Conservation (phyloP, 2,888 invertebrate species). For the Apoderus coryli region DNA sequence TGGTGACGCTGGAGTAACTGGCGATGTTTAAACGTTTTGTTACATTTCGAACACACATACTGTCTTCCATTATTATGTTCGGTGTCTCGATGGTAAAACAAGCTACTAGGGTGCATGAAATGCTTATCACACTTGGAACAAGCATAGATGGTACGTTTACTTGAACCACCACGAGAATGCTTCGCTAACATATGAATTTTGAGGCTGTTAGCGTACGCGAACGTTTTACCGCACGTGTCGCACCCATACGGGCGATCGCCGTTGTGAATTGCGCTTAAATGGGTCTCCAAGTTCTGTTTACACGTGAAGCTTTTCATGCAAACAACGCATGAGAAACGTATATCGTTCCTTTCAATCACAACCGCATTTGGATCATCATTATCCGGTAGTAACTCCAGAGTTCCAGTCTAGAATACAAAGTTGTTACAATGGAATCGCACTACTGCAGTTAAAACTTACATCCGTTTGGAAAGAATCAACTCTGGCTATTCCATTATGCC, state of each 20-base stretch:
- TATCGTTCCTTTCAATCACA: too few relatives aligned
- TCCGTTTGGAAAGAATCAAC: slow-evolving; percentile 23
- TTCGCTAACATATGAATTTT: slow-evolving; percentile 39
- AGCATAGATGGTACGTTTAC: slow-evolving; percentile 32
- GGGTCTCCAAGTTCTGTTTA: slow-evolving; percentile 44
- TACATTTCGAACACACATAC: slow-evolving; percentile 55
- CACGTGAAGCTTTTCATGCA: slow-evolving; percentile 46
- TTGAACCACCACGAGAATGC: slow-evolving; percentile 31
- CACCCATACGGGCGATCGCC: slow-evolving; percentile 44
- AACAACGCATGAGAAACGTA: slow-evolving; percentile 40
- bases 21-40: slow-evolving; percentile 59
- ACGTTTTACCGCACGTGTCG: slow-evolving; percentile 41
- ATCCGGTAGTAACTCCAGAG: slow-evolving; percentile 6
- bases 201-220: slow-evolving; percentile 46
- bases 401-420: slow-evolving; percentile 5
- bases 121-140: slow-evolving; percentile 39
- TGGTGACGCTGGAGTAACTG: slow-evolving; percentile 64
- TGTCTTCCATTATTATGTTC: slow-evolving; percentile 28
- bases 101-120: slow-evolving; percentile 56
- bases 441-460: slow-evolving; percentile 14
- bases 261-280: slow-evolving; percentile 43
- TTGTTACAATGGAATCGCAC: too few relatives aligned
- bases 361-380: too few relatives aligned
- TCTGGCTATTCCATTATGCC: slow-evolving; percentile 39
- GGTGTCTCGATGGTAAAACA: slow-evolving; percentile 59